A percentile compares a stretch with the other conserved stretches of the same genome.
Evolutionary conservation across 2,888 invertebrate genomes (phyloP).

Genomic region (Oxystoma pomonae): DNA sequence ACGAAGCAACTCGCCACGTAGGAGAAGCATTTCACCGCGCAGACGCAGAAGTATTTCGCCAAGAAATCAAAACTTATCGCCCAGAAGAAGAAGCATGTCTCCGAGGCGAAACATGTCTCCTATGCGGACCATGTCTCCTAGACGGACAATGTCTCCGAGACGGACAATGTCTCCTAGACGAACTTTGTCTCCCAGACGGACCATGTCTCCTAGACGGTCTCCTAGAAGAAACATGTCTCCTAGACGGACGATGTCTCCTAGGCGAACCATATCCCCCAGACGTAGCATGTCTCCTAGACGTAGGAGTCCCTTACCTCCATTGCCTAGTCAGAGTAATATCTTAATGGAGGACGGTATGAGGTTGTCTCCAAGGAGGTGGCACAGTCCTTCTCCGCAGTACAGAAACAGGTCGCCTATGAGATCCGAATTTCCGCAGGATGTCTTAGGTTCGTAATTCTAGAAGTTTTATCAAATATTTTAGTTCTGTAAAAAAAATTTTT

Average conservation of each 20-base stretch:
- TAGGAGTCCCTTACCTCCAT: constrained; percentile 20
- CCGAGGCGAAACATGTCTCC: constrained; percentile 19
- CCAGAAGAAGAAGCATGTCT: constrained; percentile 12
- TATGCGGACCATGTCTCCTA: constrained; percentile 20
- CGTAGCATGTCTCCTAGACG: constrained; percentile 16
- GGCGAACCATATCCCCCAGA: constrained; percentile 2
- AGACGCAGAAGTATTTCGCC: constrained; percentile 6
- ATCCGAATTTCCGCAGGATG: no score
- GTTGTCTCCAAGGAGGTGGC: not conserved
- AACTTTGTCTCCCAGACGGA: constrained; percentile 10
- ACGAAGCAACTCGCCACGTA: constrained; percentile 20
- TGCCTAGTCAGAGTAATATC: constrained; percentile 24
- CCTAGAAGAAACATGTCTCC: constrained; percentile 8
- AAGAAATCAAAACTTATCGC: constrained; percentile 7
- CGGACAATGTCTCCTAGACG: constrained; percentile 10
- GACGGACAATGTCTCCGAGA: constrained; percentile 8
- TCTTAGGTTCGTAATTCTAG: no score
- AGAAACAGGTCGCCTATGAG: constrained; percentile 7
- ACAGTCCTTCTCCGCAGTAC: not conserved
- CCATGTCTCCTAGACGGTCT: not conserved
- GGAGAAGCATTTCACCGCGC: constrained; percentile 9
- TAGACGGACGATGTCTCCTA: not conserved
- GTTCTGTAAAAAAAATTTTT: no score
- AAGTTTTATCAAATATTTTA: no score
- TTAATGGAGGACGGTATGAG: no score